Conservation (phyloP, 2,113 vertebrate species). For the Puffinus mauretanicus region DNA sequence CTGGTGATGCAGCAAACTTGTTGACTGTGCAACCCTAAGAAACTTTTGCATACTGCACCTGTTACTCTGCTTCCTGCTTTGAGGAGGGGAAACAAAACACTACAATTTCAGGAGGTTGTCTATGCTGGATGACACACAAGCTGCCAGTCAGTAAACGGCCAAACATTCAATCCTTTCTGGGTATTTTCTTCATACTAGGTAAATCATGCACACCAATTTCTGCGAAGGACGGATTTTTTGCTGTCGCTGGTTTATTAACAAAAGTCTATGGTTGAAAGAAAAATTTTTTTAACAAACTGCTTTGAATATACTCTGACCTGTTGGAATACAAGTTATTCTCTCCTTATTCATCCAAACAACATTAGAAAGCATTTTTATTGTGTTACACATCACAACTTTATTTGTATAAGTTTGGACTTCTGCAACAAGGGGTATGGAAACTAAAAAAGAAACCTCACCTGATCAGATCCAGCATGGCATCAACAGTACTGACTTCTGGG, state of each 20-base stretch:
- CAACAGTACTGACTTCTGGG: conserved; percentile 89
- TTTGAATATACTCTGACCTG: not conserved
- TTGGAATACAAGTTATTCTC: not conserved
- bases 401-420: not conserved
- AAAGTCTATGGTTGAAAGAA: not conserved
- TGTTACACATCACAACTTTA: not conserved
- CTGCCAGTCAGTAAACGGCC: not conserved
- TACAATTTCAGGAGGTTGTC: not conserved
- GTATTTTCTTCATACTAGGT: not conserved
- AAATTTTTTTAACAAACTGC: not conserved
- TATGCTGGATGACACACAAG: not conserved
- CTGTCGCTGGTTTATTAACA: not conserved
- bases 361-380: not conserved
- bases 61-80: not conserved
- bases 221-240: not conserved
- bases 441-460: conserved; percentile 75
- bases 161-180: not conserved
- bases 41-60: not conserved
- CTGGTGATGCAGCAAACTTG: not conserved
- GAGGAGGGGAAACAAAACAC: not conserved
- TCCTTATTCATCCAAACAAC: not conserved
- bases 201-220: not conserved
- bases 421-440: not conserved
- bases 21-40: not conserved
- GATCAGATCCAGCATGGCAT: conserved; percentile 93